Base-by-base conservation (phyloP, 2,113 vertebrate species). In the Murina feae region DNA sequence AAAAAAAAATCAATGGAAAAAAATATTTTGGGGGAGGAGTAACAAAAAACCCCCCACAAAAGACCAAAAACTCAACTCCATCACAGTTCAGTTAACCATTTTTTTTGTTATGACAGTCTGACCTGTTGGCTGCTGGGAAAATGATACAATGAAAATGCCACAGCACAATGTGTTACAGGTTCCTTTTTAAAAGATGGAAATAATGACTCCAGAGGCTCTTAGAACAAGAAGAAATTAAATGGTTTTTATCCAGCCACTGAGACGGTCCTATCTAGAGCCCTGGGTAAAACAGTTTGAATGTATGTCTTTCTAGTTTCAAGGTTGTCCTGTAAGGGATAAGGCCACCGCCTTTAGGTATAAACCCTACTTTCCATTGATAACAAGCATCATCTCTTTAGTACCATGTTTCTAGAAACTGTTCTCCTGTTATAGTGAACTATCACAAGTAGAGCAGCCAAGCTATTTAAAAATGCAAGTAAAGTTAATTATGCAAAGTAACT, bases 401-500 rank as follows among this genome's bases (percentile, higher is more conserved):
- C 28, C 42, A 49, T 89, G 42, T 95, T 96, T 58, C 84, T 10
- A 95, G 85, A 97, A 82, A 47, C 3, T 84, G 81, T 72, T 97
- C 84, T 95, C 58, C 92, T 91, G 35, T 82, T 97, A 95, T 9
- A 94, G 68, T 18, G 39, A 95, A 95, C 51, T 93, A 76, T 71
- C 80, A 68, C n/a, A 93, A 90, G 72, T 21, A 87, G 97, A 97
- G 68, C 37, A 89, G 23, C 93, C 44, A 96, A 96, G 94, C 71
- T 84, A 85, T 96, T 97, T 91, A 94, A 68, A 96, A 98, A 81
- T 39, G 96, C 69, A 88, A 94, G 92, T 85, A 94, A 78, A 97
- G 93, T 82, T 93, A 97, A 97, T 95, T 96, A 89, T 83, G 28
- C 94, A 75, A 96, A 94, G 37, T 89, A 89, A 69, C 75, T 93